phyloP scores from a whole-genome alignment of 2,113 vertebrate species.

The Onychostruthus taczanowskii region DNA sequence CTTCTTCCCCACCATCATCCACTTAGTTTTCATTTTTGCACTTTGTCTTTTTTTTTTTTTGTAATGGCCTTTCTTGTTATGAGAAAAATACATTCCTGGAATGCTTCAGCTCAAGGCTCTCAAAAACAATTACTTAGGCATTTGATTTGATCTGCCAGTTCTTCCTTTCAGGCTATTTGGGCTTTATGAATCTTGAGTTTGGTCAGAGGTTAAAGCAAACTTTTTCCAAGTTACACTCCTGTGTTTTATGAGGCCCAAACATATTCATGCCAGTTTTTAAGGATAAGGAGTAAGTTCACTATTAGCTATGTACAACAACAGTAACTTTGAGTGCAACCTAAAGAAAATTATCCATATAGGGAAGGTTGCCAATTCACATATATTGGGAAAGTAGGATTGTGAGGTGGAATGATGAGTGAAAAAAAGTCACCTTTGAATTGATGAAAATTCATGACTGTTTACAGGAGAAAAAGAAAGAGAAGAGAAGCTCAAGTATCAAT shows the following conservation, averaged over 20 bases:
- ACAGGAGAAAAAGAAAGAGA: background rate
- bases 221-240: background rate
- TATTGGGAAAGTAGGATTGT: background rate
- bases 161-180: background rate
- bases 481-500: background rate
- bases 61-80: background rate
- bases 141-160: conserved; percentile 32
- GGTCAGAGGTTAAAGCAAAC: background rate
- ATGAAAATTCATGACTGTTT: background rate
- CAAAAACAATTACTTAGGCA: conserved; percentile 57
- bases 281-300: background rate
- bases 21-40: conserved; percentile 8
- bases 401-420: background rate
- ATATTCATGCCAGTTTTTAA: background rate
- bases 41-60: background rate
- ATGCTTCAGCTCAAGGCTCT: conserved; percentile 26
- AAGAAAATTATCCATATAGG: background rate
- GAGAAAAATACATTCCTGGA: conserved; percentile 40
- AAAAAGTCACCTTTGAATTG: background rate
- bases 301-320: background rate
- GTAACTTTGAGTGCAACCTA: background rate
- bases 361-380: fast-evolving
- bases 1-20: background rate
- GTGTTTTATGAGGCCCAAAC: background rate
- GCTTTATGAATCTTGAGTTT: background rate